Base-by-base conservation (phyloP, 2,888 invertebrate species). In the Apamea monoglypha region DNA sequence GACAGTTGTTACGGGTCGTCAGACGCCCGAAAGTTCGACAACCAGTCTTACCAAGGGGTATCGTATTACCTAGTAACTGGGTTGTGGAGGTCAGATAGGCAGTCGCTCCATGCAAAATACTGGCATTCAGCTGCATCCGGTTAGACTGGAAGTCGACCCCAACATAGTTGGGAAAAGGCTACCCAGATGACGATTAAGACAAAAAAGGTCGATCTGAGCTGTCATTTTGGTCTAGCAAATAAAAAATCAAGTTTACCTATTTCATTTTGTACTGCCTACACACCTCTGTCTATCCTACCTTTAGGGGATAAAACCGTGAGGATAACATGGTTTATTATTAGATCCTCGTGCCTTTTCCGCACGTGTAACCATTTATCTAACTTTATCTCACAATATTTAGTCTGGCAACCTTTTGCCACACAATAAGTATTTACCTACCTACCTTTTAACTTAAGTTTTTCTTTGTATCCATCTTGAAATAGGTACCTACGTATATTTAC, bases 351-450 rank as follows among this genome's bases (percentile, higher is more conserved):
- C 16, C 59, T 16, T 59, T 66, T 80, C n/a, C 47, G 47, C 80
- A 59, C 56, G 81, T 66, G 79, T 80, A 66, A 8, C 8, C 32
- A 32, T 79, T 61, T 56, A 36, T 25, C 44, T 32, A 36, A 56
- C 18, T 21, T 25, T 70, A 7, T 64, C 25, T 63, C 63, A 70
- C 56, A 56, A 70, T 80, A 71, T 69, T 70, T 63, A 53, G 12
- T 44, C 53, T 32, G 81, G 36, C n/a, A 44, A 80, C 6, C 21
- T 63, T 80, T 32, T 32, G 8, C 29, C 40, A 8, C 29, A 8
- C 44, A 44, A 7, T 12, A 44, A 12, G 29, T 56, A 59, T 7
- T 5, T 12, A 36, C n/a, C 4, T 76, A 36, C 0, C 36, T 32
- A 16, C 29, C 61, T 16, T 61, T 6, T 16, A 4, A 25, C 25